These are phyloP conservation scores for Aptenodytes patagonicus DNA, from an alignment of 2,113 vertebrate genomes.

Conservation along the genomic window DNA sequence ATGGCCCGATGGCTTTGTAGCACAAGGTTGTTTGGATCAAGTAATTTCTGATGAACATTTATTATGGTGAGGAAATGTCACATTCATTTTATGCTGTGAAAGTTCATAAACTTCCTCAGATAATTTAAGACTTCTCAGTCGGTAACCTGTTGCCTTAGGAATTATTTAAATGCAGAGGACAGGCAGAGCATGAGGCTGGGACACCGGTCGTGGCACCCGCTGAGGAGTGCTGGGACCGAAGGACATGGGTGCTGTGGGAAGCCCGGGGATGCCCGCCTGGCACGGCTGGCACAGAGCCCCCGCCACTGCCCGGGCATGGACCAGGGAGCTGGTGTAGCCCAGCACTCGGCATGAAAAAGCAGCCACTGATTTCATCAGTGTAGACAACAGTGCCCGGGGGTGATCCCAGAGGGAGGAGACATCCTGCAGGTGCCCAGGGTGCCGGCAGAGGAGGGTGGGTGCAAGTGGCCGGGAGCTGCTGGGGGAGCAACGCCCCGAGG, in stretches of 20 bases:
- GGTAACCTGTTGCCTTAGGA: not conserved
- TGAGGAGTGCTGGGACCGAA: accelerated
- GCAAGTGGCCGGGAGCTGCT: accelerated
- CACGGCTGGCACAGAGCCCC: not conserved
- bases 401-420: too few species aligned
- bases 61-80: constrained; percentile 35
- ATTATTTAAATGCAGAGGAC: not conserved
- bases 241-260: accelerated
- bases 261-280: accelerated
- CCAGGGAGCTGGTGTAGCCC: not conserved
- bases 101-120: not conserved
- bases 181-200: not conserved
- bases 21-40: constrained; percentile 56
- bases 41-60: constrained; percentile 49
- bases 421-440: accelerated
- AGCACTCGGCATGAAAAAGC: accelerated
- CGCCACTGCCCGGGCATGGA: accelerated
- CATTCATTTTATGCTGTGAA: not conserved
- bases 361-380: accelerated
- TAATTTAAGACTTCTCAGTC: not conserved
- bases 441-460: not conserved
- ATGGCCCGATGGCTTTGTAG: constrained; percentile 3
- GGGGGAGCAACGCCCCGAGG: not conserved
- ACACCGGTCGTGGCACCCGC: accelerated
- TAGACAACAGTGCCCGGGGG: not conserved